Base-by-base conservation (phyloP, 2,113 vertebrate genomes). In the Chaenocephalus aceratus region DNA sequence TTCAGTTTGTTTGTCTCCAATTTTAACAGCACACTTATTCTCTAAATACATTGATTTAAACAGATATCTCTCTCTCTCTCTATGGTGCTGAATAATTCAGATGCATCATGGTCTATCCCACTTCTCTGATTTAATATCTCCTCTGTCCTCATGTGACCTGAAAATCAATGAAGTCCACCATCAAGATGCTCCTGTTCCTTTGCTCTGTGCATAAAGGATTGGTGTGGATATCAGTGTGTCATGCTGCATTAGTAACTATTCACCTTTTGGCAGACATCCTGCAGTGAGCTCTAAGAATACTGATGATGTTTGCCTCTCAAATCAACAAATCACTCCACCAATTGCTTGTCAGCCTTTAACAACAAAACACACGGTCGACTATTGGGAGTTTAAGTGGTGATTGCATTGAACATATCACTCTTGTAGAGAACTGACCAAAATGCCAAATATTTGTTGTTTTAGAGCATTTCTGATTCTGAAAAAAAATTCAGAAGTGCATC, bases 81-180 rank as follows among this genome's bases (percentile, higher is more conserved):
- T 62, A 13, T 60, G 72, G 65, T 85, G 58, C 78, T 84, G 66
- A 70, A 69, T 59, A 0, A 72, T n/a, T 48, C n/a, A 51, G 26
- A 5, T 2, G 0, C 14, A 15, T 4, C 14, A 15, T 4, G 6
- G 9, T 16, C 12, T 14, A 54, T 23, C 6, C 41, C 15, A 9
- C 10, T 62, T 2, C 56, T 30, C 46, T 66, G 23, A 46, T 64
- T 18, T 10, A 1, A 45, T 52, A 16, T 26, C 45, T 79, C 60
- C 15, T 51, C 53, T 67, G 45, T 18, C 13, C 21, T 34, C 41
- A 34, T 54, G 26, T 52, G 15, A 34, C 64, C 18, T 3, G 26
- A 26, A 52, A 36, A 66, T 18, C 18, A 66, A 51, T 52, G 5
- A 12, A 45, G 21, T 16, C 44, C 52, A 11, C 9, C 8, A 10